phyloP scores from a whole-genome alignment of 1,140 invertebrate species.

The Leucophenga varia region DNA sequence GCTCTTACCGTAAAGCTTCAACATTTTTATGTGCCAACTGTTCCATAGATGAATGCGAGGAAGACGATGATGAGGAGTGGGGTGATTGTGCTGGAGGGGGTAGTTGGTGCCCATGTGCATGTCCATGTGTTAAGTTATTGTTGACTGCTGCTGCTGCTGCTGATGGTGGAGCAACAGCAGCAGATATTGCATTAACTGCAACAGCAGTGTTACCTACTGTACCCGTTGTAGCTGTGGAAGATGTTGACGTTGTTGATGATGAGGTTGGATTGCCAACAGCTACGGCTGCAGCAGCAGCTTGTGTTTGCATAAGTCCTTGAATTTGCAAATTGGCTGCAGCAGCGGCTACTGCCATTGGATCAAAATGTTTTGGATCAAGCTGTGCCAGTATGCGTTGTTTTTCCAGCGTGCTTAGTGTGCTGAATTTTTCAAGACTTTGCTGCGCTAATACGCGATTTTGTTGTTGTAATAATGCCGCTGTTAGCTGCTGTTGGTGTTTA shows the following conservation, averaged over 20 bases:
- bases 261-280: constrained; percentile 38
- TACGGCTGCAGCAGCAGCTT: constrained; percentile 30
- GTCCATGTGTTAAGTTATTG: constrained; percentile 16
- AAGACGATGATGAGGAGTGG: constrained; percentile 45
- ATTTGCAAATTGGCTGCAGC: constrained; percentile 51
- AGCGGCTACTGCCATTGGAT: constrained; percentile 51
- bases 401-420: constrained; percentile 58
- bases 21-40: constrained; percentile 44
- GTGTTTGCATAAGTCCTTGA: constrained; percentile 46
- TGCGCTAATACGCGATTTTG: constrained; percentile 62
- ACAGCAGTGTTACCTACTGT: too few species aligned
- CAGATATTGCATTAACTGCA: too few species aligned
- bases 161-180: constrained; percentile 6
- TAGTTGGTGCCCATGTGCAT: constrained; percentile 33
- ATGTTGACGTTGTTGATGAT: constrained; percentile 3
- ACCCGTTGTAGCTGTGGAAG: constrained; percentile 15
- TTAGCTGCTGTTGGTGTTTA: constrained; percentile 56
- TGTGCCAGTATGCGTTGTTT: constrained; percentile 60
- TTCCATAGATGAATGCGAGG: constrained; percentile 48
- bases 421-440: constrained; percentile 62
- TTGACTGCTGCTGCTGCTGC: constrained; percentile 8
- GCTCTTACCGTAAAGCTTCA: constrained; percentile 44
- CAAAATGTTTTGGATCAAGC: constrained; percentile 56
- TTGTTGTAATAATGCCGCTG: constrained; percentile 62
- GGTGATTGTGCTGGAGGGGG: constrained; percentile 51